Evolutionary conservation across 2,888 invertebrate genomes (phyloP).

Genomic region (Drosophila melanosoma): DNA sequence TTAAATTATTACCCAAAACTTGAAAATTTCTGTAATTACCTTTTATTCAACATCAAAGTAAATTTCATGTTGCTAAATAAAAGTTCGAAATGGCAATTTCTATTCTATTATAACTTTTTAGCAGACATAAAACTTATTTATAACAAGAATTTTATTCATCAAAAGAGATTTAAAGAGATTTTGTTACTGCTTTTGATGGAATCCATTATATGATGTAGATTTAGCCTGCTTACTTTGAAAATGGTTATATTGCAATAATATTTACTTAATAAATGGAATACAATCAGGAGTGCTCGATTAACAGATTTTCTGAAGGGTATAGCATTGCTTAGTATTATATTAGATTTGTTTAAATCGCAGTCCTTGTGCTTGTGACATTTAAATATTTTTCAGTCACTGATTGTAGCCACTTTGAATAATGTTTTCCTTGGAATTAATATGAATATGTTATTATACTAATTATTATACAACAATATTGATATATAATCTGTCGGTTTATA

Average conservation of each 20-base stretch:
- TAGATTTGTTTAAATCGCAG: background rate
- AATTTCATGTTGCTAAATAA: background rate
- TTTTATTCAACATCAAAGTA: background rate
- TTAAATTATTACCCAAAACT: slow-evolving; percentile 13
- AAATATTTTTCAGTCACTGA: background rate
- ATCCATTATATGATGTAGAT: background rate
- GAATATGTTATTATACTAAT: background rate
- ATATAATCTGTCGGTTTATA: background rate
- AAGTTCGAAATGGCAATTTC: background rate
- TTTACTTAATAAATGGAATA: background rate
- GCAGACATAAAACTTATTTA: background rate
- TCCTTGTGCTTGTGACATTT: background rate
- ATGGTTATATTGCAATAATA: background rate
- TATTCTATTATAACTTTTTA: background rate
- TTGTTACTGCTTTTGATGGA: background rate
- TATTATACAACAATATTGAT: slow-evolving; percentile 4
- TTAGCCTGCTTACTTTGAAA: too few relatives aligned
- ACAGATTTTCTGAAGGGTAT: background rate
- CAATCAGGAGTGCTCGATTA: background rate
- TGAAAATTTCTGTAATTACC: slow-evolving; percentile 1
- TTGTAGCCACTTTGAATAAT: background rate
- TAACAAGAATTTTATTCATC: background rate
- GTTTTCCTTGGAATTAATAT: background rate
- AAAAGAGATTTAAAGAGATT: background rate
- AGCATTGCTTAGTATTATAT: background rate